A percentile compares a stretch with the other conserved stretches of the same genome.
Evolutionary conservation across 2,888 invertebrate species (phyloP).

Genomic region (Metopia argyrocephala): DNA sequence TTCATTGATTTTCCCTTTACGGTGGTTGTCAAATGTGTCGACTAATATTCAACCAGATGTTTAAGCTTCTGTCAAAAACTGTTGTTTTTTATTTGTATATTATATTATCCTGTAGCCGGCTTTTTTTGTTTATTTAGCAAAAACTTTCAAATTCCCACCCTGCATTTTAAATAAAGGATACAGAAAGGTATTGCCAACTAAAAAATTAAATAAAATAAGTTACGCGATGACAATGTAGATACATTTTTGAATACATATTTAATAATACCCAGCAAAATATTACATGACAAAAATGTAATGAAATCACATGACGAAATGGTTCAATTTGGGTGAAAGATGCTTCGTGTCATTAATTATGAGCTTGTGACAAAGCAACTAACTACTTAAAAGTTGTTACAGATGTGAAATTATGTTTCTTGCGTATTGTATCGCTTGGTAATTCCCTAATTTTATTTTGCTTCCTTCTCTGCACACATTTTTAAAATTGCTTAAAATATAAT

Average conservation of each 20-base stretch:
- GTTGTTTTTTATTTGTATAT: not conserved
- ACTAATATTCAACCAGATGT: slow-evolving; percentile 25
- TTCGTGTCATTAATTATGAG: too few relatives aligned
- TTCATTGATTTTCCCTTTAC: slow-evolving; percentile 71
- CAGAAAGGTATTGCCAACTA: slow-evolving; percentile 20
- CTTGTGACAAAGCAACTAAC: too few relatives aligned
- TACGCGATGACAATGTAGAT: not conserved
- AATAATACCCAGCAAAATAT: too few relatives aligned
- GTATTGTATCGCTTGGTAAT: too few relatives aligned
- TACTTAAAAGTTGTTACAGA: too few relatives aligned
- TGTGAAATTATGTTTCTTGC: too few relatives aligned
- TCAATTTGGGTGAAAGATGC: too few relatives aligned
- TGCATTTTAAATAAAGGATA: slow-evolving; percentile 1
- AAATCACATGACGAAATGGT: too few relatives aligned
- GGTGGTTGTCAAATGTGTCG: slow-evolving; percentile 45
- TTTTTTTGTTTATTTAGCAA: slow-evolving; percentile 15
- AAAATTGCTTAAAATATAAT: too few relatives aligned
- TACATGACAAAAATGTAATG: too few relatives aligned
- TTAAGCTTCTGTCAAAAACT: slow-evolving; percentile 27
- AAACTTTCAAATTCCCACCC: slow-evolving; percentile 13
- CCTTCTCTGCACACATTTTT: too few relatives aligned
- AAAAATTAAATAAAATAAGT: not conserved
- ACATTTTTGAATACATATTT: not conserved
- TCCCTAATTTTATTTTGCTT: too few relatives aligned
- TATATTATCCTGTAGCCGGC: slow-evolving; percentile 45